Evolutionary conservation across 2,113 vertebrate species (phyloP).

Genomic region (Atlantisia rogersi): DNA sequence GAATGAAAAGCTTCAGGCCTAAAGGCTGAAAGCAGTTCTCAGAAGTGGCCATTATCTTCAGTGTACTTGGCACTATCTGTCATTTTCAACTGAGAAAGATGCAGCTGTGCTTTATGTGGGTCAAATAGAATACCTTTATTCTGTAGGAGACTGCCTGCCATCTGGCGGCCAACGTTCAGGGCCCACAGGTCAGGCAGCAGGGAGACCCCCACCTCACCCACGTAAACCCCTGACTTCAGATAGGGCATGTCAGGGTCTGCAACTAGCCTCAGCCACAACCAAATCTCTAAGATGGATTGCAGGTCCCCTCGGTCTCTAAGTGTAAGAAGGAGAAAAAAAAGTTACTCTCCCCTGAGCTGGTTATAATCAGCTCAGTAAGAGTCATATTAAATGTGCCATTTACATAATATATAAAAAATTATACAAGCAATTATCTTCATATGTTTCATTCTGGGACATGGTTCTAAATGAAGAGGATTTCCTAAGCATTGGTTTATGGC

Average conservation of each 20-base stretch:
- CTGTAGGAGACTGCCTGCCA: not conserved
- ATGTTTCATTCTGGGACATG: not conserved
- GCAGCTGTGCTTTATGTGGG: not conserved
- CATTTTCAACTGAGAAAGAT: not conserved
- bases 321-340: too few relatives aligned
- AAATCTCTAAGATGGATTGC: not conserved
- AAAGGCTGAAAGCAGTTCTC: not conserved
- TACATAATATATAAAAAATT: not conserved
- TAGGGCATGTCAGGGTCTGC: not conserved
- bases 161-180: not conserved
- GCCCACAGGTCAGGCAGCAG: not conserved
- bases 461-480: not conserved
- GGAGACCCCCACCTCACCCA: too few relatives aligned
- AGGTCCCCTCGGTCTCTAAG: not conserved
- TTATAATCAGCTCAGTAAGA: not conserved
- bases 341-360: not conserved
- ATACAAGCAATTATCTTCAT: not conserved
- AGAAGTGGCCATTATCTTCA: not conserved
- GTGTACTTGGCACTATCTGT: not conserved
- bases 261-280: not conserved
- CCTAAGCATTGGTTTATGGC: not conserved
- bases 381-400: not conserved
- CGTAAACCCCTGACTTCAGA: not conserved
- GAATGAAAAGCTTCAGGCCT: not conserved
- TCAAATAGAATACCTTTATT: not conserved